Evolutionary conservation across 2,888 invertebrate genomes (phyloP).

Genomic region (Clusia tigrina): DNA sequence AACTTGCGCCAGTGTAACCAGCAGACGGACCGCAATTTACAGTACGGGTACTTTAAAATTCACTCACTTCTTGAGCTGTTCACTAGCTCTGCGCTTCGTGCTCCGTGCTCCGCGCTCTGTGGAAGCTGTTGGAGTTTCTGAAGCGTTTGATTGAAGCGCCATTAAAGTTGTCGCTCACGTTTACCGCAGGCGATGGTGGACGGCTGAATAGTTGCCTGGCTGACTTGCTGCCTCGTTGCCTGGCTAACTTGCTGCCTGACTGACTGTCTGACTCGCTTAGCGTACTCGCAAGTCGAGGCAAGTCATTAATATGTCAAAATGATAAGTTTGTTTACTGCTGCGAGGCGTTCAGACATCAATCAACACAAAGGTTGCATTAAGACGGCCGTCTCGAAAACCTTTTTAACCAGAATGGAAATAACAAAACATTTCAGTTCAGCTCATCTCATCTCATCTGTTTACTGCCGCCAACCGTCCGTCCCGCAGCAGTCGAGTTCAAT

Average conservation of each 20-base stretch:
- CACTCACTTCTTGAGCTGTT: neutral
- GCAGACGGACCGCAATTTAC: neutral
- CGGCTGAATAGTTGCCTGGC: slow-evolving; percentile 21
- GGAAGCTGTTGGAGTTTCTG: neutral
- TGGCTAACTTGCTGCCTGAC: slow-evolving; percentile 29
- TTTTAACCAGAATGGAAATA: neutral
- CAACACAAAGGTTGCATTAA: slow-evolving; percentile 40
- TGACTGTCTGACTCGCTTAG: slow-evolving; percentile 21
- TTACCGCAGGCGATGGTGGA: slow-evolving; percentile 11
- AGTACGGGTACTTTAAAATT: neutral
- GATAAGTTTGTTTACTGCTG: slow-evolving; percentile 31
- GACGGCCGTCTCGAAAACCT: slow-evolving; percentile 19
- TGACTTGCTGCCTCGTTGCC: too few relatives aligned
- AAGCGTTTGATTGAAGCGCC: slow-evolving; percentile 1
- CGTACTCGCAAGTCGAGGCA: slow-evolving; percentile 3
- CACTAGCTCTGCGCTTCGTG: neutral
- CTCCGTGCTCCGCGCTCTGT: neutral
- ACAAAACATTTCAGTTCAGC: too few relatives aligned
- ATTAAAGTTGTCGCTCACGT: slow-evolving; percentile 6
- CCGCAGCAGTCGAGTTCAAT: too few relatives aligned
- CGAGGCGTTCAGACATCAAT: slow-evolving; percentile 9
- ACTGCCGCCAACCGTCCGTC: too few relatives aligned
- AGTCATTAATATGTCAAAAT: slow-evolving; percentile 34
- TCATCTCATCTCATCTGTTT: too few relatives aligned
- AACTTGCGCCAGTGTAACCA: neutral